phyloP scores from a whole-genome alignment of 2,888 invertebrate genomes.

The Hydropsyche betteni region DNA sequence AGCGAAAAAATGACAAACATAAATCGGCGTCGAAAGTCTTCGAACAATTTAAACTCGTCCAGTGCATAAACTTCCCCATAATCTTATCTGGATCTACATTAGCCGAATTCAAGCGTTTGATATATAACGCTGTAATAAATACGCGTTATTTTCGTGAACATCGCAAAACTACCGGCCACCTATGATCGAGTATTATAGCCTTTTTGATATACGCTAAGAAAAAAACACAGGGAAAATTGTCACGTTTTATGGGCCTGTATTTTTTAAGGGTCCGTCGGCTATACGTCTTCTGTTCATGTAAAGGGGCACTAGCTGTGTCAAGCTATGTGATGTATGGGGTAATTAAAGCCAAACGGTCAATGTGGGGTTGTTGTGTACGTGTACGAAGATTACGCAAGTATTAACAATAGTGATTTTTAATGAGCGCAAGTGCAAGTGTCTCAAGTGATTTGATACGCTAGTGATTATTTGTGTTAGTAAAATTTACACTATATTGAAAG shows the following conservation, averaged over 20 bases:
- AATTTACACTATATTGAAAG: no score
- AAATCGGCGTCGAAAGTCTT: conserved; percentile 22
- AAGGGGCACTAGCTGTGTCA: conserved; percentile 29
- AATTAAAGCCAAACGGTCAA: conserved; percentile 36
- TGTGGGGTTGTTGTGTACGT: conserved; percentile 7
- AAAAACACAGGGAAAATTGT: conserved; percentile 9
- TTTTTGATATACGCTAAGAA: no score
- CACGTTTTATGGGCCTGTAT: conserved; percentile 16
- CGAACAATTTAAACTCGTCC: no score
- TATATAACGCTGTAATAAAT: conserved; percentile 8
- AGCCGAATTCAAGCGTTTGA: conserved; percentile 4
- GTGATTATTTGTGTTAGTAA: no score
- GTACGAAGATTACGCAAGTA: no score
- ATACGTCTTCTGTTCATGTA: conserved; percentile 10
- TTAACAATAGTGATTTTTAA: no score
- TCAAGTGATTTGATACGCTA: no score
- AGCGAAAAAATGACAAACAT: conserved; percentile 13
- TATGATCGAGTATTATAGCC: no score
- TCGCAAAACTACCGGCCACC: no score
- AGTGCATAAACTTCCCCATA: not conserved
- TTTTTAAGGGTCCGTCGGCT: conserved; percentile 1
- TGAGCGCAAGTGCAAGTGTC: no score
- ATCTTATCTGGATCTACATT: conserved; percentile 18
- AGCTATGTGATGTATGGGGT: conserved; percentile 30
- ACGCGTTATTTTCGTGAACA: no score